A percentile compares a stretch with the other conserved stretches of the same genome.
Evolutionary conservation across 2,113 vertebrate species (phyloP).

Genomic region (Misgurnus mizolepis): DNA sequence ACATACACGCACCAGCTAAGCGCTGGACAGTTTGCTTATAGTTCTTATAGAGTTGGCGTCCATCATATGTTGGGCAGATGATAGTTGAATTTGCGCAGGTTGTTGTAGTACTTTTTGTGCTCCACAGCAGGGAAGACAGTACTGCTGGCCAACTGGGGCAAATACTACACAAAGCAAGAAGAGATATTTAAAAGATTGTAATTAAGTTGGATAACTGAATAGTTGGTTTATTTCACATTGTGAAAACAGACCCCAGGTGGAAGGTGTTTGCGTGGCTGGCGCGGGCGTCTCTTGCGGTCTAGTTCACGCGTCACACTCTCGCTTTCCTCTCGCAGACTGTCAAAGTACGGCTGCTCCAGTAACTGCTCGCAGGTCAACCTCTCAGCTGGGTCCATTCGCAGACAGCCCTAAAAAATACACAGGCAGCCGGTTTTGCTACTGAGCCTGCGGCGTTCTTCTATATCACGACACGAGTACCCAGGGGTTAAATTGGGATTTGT

Average conservation of each 20-base stretch:
- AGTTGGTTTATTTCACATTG: no score
- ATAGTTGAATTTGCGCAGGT: constrained; percentile 83
- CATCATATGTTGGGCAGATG: constrained; percentile 90
- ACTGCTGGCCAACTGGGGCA: constrained; percentile 87
- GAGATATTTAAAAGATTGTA: background rate
- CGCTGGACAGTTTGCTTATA: background rate
- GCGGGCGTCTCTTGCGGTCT: constrained; percentile 72
- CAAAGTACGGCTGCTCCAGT: constrained; percentile 87
- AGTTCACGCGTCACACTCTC: constrained; percentile 70
- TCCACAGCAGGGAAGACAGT: constrained; percentile 85
- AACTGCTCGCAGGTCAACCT: constrained; percentile 87
- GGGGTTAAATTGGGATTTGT: no score
- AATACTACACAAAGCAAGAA: constrained; percentile 69
- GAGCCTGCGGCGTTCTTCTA: background rate
- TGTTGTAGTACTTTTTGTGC: constrained; percentile 83
- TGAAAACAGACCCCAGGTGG: constrained; percentile 78
- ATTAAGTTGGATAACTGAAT: background rate
- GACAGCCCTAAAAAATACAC: constrained; percentile 76
- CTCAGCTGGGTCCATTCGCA: constrained; percentile 87
- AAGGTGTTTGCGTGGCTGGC: constrained; percentile 76
- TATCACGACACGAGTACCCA: background rate
- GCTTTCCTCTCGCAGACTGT: constrained; percentile 75
- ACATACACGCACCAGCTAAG: background rate
- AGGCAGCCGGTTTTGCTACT: background rate
- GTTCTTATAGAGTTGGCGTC: background rate